These are phyloP conservation scores for Erythrocercus mccallii DNA, from an alignment of 2,113 vertebrate genomes.

Conservation along the genomic window DNA sequence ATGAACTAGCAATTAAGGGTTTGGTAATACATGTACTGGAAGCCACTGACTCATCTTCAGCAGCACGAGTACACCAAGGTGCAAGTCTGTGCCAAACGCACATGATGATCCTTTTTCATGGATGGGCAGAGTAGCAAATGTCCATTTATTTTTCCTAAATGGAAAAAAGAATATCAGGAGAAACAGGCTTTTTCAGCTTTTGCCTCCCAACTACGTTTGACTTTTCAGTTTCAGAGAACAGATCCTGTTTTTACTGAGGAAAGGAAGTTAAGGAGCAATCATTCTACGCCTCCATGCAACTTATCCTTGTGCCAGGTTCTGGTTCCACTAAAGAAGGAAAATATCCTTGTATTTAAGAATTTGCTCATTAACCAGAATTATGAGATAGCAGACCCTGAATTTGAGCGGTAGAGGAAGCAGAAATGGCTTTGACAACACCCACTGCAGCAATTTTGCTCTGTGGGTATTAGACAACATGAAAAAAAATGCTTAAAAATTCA, in stretches of 20 bases:
- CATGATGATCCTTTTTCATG: neutral
- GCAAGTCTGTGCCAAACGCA: neutral
- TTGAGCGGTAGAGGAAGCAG: neutral
- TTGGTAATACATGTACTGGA: neutral
- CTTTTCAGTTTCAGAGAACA: neutral
- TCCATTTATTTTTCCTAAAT: neutral
- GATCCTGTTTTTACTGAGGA: neutral
- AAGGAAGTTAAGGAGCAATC: neutral
- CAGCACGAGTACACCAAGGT: neutral
- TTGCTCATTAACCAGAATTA: conserved; percentile 13
- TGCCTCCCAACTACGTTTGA: neutral
- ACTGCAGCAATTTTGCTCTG: neutral
- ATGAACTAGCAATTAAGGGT: neutral
- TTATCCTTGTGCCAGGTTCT: neutral
- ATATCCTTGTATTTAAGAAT: neutral
- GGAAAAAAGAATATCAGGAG: neutral
- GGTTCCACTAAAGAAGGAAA: neutral
- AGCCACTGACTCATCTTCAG: neutral
- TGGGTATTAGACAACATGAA: neutral
- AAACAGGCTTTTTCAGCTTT: neutral
- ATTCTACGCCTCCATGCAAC: neutral
- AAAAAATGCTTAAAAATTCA: neutral
- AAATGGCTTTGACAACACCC: neutral
- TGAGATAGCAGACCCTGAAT: neutral
- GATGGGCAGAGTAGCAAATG: neutral